phyloP scores from a whole-genome alignment of 2,113 vertebrate species.

The Antigone vipio region DNA sequence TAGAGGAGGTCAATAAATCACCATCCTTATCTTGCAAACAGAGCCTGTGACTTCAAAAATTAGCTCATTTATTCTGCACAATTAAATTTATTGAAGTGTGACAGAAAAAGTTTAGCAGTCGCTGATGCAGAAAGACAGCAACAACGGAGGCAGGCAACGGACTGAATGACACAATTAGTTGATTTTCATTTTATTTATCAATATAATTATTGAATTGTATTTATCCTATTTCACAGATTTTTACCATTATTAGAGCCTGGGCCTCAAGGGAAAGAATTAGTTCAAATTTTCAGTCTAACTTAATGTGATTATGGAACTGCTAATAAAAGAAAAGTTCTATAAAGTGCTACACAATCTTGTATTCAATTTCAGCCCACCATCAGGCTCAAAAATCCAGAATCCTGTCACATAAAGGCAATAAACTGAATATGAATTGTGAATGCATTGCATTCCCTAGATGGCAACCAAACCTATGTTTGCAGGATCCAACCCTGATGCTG shows the following conservation, averaged over 20 bases:
- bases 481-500: background rate
- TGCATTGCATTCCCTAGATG: background rate
- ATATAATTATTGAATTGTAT: constrained; percentile 87
- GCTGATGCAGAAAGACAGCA: constrained; percentile 82
- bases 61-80: constrained; percentile 99
- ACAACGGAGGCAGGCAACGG: constrained; percentile 83
- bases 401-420: constrained; percentile 32
- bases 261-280: constrained; percentile 74
- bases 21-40: constrained; percentile 90
- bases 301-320: constrained; percentile 75
- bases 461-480: background rate
- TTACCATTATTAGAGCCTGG: constrained; percentile 71
- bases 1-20: constrained; percentile 92
- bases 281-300: constrained; percentile 69
- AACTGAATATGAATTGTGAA: constrained; percentile 70
- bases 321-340: constrained; percentile 74
- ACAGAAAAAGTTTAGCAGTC: constrained; percentile 93
- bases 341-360: constrained; percentile 69
- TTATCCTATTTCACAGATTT: constrained; percentile 88
- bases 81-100: constrained; percentile 99
- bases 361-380: constrained; percentile 64
- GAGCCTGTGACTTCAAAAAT: constrained; percentile 98
- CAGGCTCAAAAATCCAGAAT: constrained; percentile 56
- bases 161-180: constrained; percentile 89
- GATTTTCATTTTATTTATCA: constrained; percentile 93